Base-by-base conservation (phyloP, 2,113 vertebrate genomes). In the Mesitornis unicolor region DNA sequence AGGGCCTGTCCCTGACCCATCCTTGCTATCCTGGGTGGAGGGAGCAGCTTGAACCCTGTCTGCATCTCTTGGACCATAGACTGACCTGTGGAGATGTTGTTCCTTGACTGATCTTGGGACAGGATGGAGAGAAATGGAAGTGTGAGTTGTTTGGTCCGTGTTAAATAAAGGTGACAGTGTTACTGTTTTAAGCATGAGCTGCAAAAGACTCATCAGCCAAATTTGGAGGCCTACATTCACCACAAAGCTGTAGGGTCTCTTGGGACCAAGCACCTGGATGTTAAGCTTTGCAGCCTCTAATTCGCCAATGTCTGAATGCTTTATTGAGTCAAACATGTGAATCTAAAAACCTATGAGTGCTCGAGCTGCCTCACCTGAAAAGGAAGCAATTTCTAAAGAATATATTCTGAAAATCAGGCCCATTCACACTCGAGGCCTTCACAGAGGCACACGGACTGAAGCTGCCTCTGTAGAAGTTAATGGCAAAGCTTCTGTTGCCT, bases 271-370 rank as follows among this genome's bases (percentile, higher is more conserved):
- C 1, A 1, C 36, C 33, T 59, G 38, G 36, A 45, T 17, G 13
- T 28, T 76, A 6, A 35, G 15, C 36, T 75, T 82, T 67, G 60
- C n/a, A 81, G 8, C 8, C 25, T 8, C 13, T 45, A 15, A 47
- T 31, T 67, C 19, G 9, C 24, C 56, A 57, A 18, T 48, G 25
- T 65, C 29, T 35, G 16, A 69, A 70, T 26, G 21, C 35, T 76
- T 65, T 11, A 2, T 0, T 67, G 82, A 13, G 13, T 61, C 42
- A 24, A 63, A 56, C 0, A 1, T 13, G 7, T 7, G 8, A 59
- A 25, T 40, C 31, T 63, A 25, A 56, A 79, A 47, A 48, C 19
- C 40, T 45, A 1, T 5, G 47, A 73, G 65, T 16, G 43, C 43
- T 69, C 69, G 38, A 42, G 38, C 54, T 45, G 20, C 60, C 31